Evolutionary conservation across 2,888 invertebrate genomes (phyloP).

Genomic region (Meganola albula): DNA sequence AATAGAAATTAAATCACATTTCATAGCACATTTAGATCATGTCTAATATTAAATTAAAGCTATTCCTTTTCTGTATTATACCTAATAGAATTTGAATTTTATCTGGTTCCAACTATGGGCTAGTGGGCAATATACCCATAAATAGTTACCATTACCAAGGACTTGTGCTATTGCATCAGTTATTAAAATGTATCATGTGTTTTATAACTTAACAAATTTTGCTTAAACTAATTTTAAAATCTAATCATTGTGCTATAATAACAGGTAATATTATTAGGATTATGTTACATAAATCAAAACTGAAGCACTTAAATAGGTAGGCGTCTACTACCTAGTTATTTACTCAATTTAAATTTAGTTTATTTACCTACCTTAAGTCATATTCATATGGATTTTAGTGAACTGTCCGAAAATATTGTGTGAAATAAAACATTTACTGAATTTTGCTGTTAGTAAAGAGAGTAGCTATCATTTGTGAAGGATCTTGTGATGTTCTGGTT

Average conservation of each 20-base stretch:
- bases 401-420: no score
- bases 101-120: constrained; percentile 22
- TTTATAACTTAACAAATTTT: constrained; percentile 10
- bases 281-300: no score
- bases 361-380: constrained; percentile 5
- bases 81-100: constrained; percentile 14
- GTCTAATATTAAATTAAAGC: constrained; percentile 17
- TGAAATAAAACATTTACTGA: no score
- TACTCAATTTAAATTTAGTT: constrained; percentile 7
- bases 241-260: no score
- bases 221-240: constrained; percentile 12
- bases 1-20: constrained; percentile 9
- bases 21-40: constrained; percentile 6
- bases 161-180: constrained; percentile 14
- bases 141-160: constrained; percentile 28
- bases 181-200: constrained; percentile 9
- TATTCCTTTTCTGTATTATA: constrained; percentile 15
- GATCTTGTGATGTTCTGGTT: no score
- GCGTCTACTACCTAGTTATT: constrained; percentile 12
- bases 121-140: constrained; percentile 15
- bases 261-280: no score
- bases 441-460: no score
- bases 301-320: no score
- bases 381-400: constrained; percentile 9
- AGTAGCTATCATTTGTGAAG: no score